A percentile compares a stretch with the other conserved stretches of the same genome.
phyloP scores from a whole-genome alignment of 2,797 vertebrate species.

The Picus viridis region DNA sequence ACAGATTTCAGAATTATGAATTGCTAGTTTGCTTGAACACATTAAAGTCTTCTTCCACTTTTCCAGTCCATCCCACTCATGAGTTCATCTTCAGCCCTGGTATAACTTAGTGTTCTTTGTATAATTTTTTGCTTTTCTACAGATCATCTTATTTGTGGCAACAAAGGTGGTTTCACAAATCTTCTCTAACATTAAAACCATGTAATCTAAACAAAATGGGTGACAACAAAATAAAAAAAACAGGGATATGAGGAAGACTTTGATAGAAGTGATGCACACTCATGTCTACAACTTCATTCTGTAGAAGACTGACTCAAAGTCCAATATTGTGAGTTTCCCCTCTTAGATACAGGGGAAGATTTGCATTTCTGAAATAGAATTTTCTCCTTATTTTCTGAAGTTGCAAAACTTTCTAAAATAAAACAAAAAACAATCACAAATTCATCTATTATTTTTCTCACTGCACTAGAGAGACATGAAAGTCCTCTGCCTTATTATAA shows the following conservation, averaged over 20 bases:
- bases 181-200: neutral
- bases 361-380: neutral
- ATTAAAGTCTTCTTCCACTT: neutral
- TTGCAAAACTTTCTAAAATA: neutral
- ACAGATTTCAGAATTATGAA: neutral
- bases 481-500: neutral
- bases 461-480: neutral
- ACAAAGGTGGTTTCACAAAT: neutral
- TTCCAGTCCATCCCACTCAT: neutral
- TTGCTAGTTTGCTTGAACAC: neutral
- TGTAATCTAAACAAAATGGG: neutral
- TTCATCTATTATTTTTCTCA: neutral
- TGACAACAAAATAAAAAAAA: neutral
- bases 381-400: neutral
- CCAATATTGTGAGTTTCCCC: neutral
- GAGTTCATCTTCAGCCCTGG: neutral
- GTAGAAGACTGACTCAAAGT: neutral
- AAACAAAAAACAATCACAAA: neutral
- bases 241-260: neutral
- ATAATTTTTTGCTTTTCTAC: neutral
- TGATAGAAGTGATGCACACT: neutral
- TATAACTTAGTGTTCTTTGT: neutral
- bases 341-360: neutral
- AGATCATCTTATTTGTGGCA: neutral
- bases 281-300: neutral